Evolutionary conservation across 2,797 vertebrate species (phyloP), one percentile per base, ranked within the genome.

Genomic region (Lepus townsendii): DNA sequence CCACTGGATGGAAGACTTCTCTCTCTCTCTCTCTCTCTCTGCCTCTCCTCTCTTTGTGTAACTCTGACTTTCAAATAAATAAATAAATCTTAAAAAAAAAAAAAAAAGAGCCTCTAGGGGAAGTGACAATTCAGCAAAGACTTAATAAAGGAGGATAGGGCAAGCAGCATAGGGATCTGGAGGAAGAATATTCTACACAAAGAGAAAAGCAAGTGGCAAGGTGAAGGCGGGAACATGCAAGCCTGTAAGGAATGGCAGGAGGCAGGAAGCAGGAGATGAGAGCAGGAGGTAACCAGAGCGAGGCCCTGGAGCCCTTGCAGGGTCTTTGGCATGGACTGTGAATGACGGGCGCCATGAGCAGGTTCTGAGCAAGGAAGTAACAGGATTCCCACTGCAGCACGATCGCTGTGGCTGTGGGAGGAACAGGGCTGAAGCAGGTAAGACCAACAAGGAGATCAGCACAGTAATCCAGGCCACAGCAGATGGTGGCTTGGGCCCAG

Each of bases 341-440:
- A 0, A 0, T 17, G 60, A 57, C 5, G 88, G 0, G 50, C 22
- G 7, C 50, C 32, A 14, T 1, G 60, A 52, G 7, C 57, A 6
- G 22, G 20, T 10, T 65, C 0, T 84, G 38, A 57, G 16, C 52
- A 79, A 78, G 68, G 32, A 63, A 30, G 27, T 22, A 20, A 26
- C 26, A 17, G 7, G 60, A 75, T 14, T 85, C 50, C 68, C 13
- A 3, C 7, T 30, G 5, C 1, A 57, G 54, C 10, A 0, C 19
- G 22, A 10, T 77, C 83, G 50, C n/a, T 83, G 32, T 10, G 38
- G 68, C 65, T 82, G 0, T 11, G 60, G 73, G 10, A 68, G 14
- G 30, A 83, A 42, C 22, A 14, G 66, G 54, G 63, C 32, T 30
- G 9, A 47, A 63, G 26, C 20, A 35, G 66, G 68, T 0, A 20